These are phyloP conservation scores for Notolepis coatsorum DNA, from an alignment of 2,797 vertebrate species.

Conservation along the genomic window DNA sequence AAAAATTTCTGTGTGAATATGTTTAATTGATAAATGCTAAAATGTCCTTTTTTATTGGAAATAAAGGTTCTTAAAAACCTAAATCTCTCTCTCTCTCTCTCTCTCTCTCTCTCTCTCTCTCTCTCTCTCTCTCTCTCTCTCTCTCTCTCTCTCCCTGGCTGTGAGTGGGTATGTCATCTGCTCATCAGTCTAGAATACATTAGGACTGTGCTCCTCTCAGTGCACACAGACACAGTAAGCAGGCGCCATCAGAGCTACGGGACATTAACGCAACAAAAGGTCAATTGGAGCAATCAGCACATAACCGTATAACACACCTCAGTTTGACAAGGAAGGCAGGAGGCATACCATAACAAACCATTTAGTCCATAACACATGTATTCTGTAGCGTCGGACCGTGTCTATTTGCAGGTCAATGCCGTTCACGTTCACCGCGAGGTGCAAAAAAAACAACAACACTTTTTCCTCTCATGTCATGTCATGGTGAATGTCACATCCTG, in stretches of 20 bases:
- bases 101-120: neutral
- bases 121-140: constrained; percentile 2
- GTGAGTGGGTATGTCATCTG: constrained; percentile 37
- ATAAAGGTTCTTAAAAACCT: too few relatives aligned
- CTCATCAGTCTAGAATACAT: constrained; percentile 26
- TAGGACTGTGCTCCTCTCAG: constrained; percentile 23
- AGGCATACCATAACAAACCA: neutral
- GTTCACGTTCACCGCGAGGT: too few relatives aligned
- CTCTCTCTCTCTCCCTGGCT: constrained; percentile 20
- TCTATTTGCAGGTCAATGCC: too few relatives aligned
- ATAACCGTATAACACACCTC: constrained; percentile 2
- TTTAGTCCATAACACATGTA: constrained; percentile 5
- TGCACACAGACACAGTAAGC: constrained; percentile 18
- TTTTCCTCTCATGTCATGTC: too few relatives aligned
- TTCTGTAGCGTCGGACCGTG: too few relatives aligned
- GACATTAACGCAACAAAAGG: constrained; percentile 28
- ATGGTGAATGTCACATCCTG: too few relatives aligned
- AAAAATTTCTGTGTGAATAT: too few relatives aligned
- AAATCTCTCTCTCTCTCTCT: too few relatives aligned
- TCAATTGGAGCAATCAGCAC: constrained; percentile 30
- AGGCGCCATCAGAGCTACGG: constrained; percentile 10
- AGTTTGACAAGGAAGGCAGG: constrained; percentile 9
- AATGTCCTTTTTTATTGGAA: too few relatives aligned
- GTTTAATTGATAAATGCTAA: too few relatives aligned
- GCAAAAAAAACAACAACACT: too few relatives aligned